Evolutionary conservation across 2,888 invertebrate species (phyloP).

Genomic region (Sarcophaga carnaria): DNA sequence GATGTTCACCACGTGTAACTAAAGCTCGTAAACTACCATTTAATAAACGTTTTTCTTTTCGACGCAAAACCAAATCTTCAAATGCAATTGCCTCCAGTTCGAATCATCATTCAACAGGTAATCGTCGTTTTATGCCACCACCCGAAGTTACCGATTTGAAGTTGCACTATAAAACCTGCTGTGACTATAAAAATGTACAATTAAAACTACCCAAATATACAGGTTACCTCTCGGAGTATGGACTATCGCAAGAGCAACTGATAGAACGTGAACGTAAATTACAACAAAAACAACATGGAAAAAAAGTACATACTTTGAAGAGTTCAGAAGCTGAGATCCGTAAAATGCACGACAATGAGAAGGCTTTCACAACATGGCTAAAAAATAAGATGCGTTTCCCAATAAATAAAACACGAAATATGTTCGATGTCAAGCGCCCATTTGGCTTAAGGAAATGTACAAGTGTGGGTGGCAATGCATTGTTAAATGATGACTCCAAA

Average conservation of each 20-base stretch:
- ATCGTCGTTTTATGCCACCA: constrained; percentile 62
- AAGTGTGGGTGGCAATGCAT: constrained; percentile 43
- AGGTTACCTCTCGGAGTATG: constrained; percentile 83
- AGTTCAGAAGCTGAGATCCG: constrained; percentile 81
- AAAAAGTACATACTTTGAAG: constrained; percentile 77
- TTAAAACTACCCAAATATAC: constrained; percentile 83
- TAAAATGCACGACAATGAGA: constrained; percentile 83
- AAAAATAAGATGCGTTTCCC: constrained; percentile 82
- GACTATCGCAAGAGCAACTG: constrained; percentile 82
- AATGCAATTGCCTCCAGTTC: constrained; percentile 62
- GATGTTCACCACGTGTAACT: constrained; percentile 30
- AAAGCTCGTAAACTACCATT: constrained; percentile 69
- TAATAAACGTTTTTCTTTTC: constrained; percentile 76
- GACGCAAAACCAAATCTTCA: constrained; percentile 70
- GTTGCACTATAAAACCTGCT: constrained; percentile 80
- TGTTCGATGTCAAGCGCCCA: constrained; percentile 78
- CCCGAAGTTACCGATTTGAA: constrained; percentile 75
- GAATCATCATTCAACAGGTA: neutral
- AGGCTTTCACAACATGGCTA: constrained; percentile 83
- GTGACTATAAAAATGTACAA: constrained; percentile 80
- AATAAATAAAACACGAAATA: constrained; percentile 80
- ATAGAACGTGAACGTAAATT: constrained; percentile 80
- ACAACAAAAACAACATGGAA: constrained; percentile 76
- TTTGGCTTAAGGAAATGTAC: constrained; percentile 58
- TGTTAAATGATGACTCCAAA: constrained; percentile 61